Conservation (phyloP, 2,797 vertebrate genomes). For the Chelonia mydas region DNA sequence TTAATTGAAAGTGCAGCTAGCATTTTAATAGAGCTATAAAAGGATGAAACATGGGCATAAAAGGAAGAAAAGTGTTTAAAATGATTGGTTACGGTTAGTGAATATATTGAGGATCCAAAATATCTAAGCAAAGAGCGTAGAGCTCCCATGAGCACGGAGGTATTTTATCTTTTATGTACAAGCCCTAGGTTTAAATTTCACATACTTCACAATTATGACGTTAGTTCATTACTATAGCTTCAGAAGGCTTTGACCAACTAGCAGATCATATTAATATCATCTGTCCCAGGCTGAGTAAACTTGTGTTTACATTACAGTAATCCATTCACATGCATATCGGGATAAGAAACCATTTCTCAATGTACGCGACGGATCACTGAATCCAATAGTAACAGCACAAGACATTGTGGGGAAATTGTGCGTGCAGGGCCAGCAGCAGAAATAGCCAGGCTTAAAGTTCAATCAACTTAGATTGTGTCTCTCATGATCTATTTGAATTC, state of each 20-base stretch:
- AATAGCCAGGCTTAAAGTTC: neutral
- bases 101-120: slow-evolving; percentile 46
- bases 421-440: accelerated
- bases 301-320: accelerated
- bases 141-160: slow-evolving; percentile 57
- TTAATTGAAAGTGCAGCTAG: slow-evolving; percentile 60
- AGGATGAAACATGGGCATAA: slow-evolving; percentile 46
- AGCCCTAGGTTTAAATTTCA: slow-evolving; percentile 52
- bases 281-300: neutral
- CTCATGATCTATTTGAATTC: no score
- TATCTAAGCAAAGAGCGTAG: slow-evolving; percentile 52
- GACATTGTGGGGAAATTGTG: accelerated
- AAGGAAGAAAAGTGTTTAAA: slow-evolving; percentile 43
- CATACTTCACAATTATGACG: slow-evolving; percentile 49
- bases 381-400: accelerated
- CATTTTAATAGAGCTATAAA: slow-evolving; percentile 60
- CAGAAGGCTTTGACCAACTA: slow-evolving; percentile 47
- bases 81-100: slow-evolving; percentile 34
- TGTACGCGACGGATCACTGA: accelerated
- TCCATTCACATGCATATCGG: neutral
- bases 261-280: neutral
- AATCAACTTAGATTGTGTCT: no score
- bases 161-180: slow-evolving; percentile 53
- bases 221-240: slow-evolving; percentile 62
- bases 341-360: accelerated